A percentile compares a stretch with the other conserved stretches of the same genome.
Evolutionary conservation across 2,113 vertebrate genomes (phyloP).

Genomic region (Cololabis saira): DNA sequence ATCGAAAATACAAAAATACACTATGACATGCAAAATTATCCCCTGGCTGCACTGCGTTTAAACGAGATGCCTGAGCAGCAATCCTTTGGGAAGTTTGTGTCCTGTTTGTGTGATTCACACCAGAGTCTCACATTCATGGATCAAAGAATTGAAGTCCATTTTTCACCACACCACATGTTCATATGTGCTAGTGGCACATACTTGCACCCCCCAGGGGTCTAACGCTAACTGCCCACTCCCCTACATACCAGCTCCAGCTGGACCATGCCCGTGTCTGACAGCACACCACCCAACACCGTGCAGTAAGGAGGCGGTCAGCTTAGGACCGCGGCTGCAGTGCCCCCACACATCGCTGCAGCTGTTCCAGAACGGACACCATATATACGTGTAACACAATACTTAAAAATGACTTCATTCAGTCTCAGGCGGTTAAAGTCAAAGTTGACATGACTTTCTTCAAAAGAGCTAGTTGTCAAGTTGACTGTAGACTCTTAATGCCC

Average conservation of each 20-base stretch:
- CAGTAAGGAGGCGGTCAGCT: constrained; percentile 55
- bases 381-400: constrained; percentile 65
- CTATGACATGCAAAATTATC: background rate
- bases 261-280: constrained; percentile 39
- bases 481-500: constrained; percentile 31
- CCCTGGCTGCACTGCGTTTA: background rate
- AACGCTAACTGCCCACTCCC: constrained; percentile 20
- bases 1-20: background rate
- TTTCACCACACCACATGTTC: constrained; percentile 57
- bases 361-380: constrained; percentile 70
- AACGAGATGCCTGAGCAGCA: constrained; percentile 13
- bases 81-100: constrained; percentile 11
- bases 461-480: constrained; percentile 30
- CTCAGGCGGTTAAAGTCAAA: constrained; percentile 58
- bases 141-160: constrained; percentile 57
- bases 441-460: constrained; percentile 55
- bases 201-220: constrained; percentile 46
- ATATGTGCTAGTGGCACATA: constrained; percentile 42
- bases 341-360: constrained; percentile 68
- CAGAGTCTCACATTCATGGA: constrained; percentile 34
- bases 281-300: constrained; percentile 20
- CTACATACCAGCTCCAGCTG: constrained; percentile 45
- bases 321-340: constrained; percentile 36
- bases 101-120: constrained; percentile 39
- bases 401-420: constrained; percentile 66